Conservation (phyloP, 2,113 vertebrate genomes). For the Gymnobelideus leadbeateri region DNA sequence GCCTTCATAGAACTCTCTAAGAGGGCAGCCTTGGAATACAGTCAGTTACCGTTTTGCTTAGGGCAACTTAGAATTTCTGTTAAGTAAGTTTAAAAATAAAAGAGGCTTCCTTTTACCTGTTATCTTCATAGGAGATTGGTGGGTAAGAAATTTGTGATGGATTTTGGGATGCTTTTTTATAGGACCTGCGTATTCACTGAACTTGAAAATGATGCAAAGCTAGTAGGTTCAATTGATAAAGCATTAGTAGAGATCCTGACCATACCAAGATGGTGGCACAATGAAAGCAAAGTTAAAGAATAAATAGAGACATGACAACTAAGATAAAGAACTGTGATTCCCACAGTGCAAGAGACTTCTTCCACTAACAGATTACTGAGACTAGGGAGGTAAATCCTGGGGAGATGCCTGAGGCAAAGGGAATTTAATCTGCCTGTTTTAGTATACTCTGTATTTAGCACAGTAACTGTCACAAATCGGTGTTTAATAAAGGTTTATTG, state of each 20-base stretch:
- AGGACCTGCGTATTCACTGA: background rate
- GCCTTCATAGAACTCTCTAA: no score
- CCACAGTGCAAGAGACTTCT: background rate
- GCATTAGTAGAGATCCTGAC: constrained; percentile 38
- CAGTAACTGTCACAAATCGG: background rate
- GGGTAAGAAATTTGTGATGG: background rate
- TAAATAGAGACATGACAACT: constrained; percentile 22
- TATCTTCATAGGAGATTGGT: no score
- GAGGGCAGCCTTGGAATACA: no score
- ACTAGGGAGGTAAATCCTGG: background rate
- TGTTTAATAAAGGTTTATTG: constrained; percentile 10
- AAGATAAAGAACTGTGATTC: constrained; percentile 48
- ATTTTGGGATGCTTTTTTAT: constrained; percentile 30
- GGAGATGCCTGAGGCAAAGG: background rate
- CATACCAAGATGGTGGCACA: constrained; percentile 42
- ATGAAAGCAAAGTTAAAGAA: constrained; percentile 45
- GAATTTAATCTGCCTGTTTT: background rate
- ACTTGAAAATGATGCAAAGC: constrained; percentile 23
- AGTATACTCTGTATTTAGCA: background rate
- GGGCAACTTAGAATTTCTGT: no score
- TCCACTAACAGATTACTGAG: background rate
- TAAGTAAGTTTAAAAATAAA: no score
- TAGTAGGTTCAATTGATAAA: background rate
- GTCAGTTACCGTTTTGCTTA: no score
- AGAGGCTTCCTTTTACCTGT: no score